Conservation (phyloP, 2,888 invertebrate species). For the Smittia sp. region DNA sequence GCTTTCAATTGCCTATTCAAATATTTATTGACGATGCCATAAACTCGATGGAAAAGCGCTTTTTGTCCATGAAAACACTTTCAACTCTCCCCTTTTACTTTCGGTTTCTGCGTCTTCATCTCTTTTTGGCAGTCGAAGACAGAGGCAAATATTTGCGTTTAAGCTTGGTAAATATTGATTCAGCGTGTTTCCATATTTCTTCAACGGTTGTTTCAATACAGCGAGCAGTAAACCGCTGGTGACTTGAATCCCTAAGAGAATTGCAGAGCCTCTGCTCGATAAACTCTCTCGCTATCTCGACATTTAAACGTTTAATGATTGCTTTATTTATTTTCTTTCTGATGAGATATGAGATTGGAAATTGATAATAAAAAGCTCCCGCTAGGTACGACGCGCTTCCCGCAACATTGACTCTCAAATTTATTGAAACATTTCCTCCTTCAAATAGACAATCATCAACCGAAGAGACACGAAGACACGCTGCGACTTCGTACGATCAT, state of each 20-base stretch:
- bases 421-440: not conserved
- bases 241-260: not conserved
- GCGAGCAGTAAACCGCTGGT: not conserved
- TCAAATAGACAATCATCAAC: not conserved
- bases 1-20: constrained; percentile 21
- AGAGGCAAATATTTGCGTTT: not conserved
- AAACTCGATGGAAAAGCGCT: not conserved
- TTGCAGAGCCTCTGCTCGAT: no score
- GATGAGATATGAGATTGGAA: not conserved
- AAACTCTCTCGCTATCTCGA: not conserved
- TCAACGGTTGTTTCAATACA: not conserved
- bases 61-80: not conserved
- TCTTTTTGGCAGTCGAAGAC: not conserved
- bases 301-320: not conserved
- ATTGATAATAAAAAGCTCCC: not conserved
- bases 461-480: not conserved
- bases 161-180: constrained; percentile 21
- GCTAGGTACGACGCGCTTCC: not conserved
- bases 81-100: not conserved
- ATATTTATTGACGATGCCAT: constrained; percentile 4
- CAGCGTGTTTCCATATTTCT: constrained; percentile 9
- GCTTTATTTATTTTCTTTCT: not conserved
- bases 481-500: not conserved
- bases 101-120: not conserved
- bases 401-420: not conserved